These are phyloP conservation scores for Orbicella faveolata DNA, from an alignment of 64 coral and sea anemone species.

Conservation along the genomic window DNA sequence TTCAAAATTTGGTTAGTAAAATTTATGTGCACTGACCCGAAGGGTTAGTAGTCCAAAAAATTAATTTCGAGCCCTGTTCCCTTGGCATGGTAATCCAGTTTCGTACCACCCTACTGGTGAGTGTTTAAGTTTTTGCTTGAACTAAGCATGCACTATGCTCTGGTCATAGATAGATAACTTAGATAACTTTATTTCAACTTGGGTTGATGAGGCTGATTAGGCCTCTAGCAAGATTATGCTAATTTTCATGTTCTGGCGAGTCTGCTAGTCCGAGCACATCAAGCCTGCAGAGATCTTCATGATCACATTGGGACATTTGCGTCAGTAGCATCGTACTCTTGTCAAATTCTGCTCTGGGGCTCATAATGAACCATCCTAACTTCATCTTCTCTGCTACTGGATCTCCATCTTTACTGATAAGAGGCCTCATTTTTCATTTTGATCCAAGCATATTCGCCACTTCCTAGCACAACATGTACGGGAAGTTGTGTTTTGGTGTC, in stretches of 20 bases:
- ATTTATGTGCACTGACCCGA: no score
- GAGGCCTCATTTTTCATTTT: slow-evolving; percentile 20
- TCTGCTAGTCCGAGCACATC: slow-evolving; percentile 41
- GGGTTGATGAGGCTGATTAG: no score
- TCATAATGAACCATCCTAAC: neutral
- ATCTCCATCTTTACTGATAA: no score
- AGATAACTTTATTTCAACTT: no score
- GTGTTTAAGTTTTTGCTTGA: slow-evolving; percentile 36
- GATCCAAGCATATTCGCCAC: slow-evolving; percentile 19
- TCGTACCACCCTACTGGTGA: slow-evolving; percentile 23
- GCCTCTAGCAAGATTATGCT: no score
- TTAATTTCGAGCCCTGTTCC: no score
- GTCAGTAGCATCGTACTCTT: slow-evolving; percentile 3
- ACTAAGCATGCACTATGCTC: slow-evolving; percentile 1
- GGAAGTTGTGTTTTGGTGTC: slow-evolving; percentile 45
- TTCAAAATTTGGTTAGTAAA: no score
- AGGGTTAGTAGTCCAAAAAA: no score
- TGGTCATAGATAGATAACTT: neutral
- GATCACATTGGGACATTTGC: slow-evolving; percentile 4
- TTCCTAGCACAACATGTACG: slow-evolving; percentile 50
- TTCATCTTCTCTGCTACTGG: no score
- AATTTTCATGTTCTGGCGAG: neutral
- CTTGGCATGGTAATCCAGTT: slow-evolving; percentile 34
- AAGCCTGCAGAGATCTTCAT: slow-evolving; percentile 32
- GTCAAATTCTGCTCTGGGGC: slow-evolving; percentile 17